Conservation (phyloP, 2,888 invertebrate species). For the Tiphia femorata region DNA sequence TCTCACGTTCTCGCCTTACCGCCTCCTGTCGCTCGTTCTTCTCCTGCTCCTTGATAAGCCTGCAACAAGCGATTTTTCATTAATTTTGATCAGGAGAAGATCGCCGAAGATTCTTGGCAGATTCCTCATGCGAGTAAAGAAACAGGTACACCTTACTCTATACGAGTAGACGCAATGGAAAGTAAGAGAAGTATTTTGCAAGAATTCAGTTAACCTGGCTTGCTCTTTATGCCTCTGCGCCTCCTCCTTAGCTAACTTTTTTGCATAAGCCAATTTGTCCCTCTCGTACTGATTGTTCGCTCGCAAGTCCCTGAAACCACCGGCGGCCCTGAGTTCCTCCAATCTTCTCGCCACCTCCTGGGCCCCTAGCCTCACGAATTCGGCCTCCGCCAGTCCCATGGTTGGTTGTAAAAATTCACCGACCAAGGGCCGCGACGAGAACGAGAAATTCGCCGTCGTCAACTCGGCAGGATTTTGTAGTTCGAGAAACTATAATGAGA, state of each 20-base stretch:
- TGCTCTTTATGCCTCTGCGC: slow-evolving; percentile 71
- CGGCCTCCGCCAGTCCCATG: slow-evolving; percentile 73
- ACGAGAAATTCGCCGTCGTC: slow-evolving; percentile 90
- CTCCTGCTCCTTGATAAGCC: slow-evolving; percentile 79
- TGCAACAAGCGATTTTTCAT: slow-evolving; percentile 49
- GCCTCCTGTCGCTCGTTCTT: slow-evolving; percentile 87
- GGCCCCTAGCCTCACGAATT: slow-evolving; percentile 83
- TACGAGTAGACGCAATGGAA: no score
- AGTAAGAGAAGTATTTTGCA: no score
- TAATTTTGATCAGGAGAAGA: no score
- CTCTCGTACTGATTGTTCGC: slow-evolving; percentile 64
- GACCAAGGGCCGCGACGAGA: slow-evolving; percentile 88
- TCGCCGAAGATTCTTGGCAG: no score
- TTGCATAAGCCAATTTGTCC: slow-evolving; percentile 73
- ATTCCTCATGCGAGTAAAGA: no score
- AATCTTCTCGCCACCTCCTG: slow-evolving; percentile 85
- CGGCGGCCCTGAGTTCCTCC: slow-evolving; percentile 75
- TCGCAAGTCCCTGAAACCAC: slow-evolving; percentile 73
- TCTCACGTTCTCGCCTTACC: slow-evolving; percentile 84
- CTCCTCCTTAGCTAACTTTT: slow-evolving; percentile 80
- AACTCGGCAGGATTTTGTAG: slow-evolving; percentile 72
- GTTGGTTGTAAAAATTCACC: slow-evolving; percentile 91
- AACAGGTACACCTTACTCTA: no score
- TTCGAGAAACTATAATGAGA: slow-evolving; percentile 58
- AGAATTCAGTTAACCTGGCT: no score